phyloP scores from a whole-genome alignment of 2,113 vertebrate genomes.

The Poicephalus gulielmi region DNA sequence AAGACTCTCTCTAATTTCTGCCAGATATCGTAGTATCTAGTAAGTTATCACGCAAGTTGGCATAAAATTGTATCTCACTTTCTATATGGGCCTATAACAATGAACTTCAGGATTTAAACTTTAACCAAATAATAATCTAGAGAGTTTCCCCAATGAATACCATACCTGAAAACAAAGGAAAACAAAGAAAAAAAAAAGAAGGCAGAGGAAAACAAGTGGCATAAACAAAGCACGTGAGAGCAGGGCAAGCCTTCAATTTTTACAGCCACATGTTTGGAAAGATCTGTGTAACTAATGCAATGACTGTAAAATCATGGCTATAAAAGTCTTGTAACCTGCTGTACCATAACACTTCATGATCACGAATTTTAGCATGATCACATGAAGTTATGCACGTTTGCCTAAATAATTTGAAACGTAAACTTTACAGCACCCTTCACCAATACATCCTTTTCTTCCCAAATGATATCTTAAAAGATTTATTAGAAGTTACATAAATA shows the following conservation, averaged over 20 bases:
- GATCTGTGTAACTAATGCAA: neutral
- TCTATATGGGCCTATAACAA: neutral
- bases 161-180: neutral
- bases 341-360: neutral
- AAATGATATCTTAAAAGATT: neutral
- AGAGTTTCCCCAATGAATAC: neutral
- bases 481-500: neutral
- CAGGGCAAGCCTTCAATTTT: conserved; percentile 17
- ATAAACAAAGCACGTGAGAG: conserved; percentile 11
- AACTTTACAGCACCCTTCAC: neutral
- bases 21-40: neutral
- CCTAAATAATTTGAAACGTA: neutral
- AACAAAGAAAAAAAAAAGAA: neutral
- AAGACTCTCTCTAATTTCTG: neutral
- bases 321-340: neutral
- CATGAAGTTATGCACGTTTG: neutral
- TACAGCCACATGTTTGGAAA: conserved; percentile 17
- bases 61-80: neutral
- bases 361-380: neutral
- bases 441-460: neutral
- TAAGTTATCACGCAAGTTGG: neutral
- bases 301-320: neutral
- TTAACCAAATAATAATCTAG: neutral
- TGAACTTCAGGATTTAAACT: neutral
- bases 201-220: conserved; percentile 21